Conservation (phyloP, 37 sponge, comb jelly and placozoan species). For the Crambe crambe region DNA sequence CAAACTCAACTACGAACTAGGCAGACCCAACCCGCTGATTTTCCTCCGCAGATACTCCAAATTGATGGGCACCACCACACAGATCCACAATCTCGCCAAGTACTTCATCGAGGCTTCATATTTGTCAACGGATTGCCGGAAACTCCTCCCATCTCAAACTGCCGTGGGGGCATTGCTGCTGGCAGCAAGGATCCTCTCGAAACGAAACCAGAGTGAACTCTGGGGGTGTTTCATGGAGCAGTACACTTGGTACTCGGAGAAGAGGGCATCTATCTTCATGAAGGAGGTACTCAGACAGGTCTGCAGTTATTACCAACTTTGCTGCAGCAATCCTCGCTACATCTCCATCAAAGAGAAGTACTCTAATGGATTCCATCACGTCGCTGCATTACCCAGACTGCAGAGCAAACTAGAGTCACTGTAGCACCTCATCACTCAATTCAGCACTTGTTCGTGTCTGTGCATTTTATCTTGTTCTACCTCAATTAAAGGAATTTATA, state of each 20-base stretch:
- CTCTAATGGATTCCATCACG: neutral
- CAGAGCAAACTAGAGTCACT: neutral
- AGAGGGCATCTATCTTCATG: neutral
- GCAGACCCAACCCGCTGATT: slow-evolving; percentile 42
- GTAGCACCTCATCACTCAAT: no score
- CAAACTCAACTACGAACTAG: slow-evolving; percentile 42
- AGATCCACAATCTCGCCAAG: slow-evolving; percentile 76
- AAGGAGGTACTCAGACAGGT: neutral
- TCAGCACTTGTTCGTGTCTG: no score
- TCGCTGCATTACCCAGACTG: slow-evolving; percentile 1
- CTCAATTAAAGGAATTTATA: no score
- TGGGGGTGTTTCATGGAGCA: neutral
- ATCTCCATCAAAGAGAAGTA: slow-evolving; percentile 24
- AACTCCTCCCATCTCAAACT: slow-evolving; percentile 45
- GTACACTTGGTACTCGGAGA: neutral
- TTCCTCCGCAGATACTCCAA: slow-evolving; percentile 72
- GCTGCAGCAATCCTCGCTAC: neutral
- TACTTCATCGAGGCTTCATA: slow-evolving; percentile 75
- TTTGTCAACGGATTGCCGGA: slow-evolving; percentile 10
- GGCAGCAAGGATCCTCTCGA: neutral
- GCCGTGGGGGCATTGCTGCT: slow-evolving; percentile 55
- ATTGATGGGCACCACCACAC: slow-evolving; percentile 29
- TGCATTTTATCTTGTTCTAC: no score
- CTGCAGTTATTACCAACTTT: neutral
- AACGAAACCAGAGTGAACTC: neutral